A percentile compares a stretch with the other conserved stretches of the same genome.
Evolutionary conservation across 2,797 vertebrate genomes (phyloP).

Genomic region (Bovichtus variegatus): DNA sequence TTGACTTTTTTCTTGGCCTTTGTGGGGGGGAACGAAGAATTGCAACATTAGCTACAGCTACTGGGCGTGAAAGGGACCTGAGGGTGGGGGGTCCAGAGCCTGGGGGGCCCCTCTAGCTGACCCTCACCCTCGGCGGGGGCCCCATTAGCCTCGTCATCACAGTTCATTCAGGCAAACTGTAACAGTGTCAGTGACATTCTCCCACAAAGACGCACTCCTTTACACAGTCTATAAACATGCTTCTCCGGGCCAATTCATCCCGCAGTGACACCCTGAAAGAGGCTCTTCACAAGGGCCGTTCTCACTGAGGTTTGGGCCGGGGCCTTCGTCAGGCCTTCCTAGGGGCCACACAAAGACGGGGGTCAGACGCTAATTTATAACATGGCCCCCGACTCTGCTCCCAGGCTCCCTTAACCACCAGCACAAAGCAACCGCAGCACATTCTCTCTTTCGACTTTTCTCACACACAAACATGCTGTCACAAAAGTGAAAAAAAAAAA

Average conservation of each 20-base stretch:
- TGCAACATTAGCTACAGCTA: conserved; percentile 93
- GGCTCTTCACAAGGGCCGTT: conserved; percentile 79
- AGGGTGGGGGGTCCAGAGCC: conserved; percentile 89
- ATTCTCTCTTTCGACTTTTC: conserved; percentile 37
- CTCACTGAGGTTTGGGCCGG: conserved; percentile 75
- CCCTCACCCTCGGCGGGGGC: conserved; percentile 78
- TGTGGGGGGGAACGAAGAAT: conserved; percentile 84
- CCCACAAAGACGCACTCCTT: conserved; percentile 94
- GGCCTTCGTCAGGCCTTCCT: conserved; percentile 75
- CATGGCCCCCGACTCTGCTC: conserved; percentile 78
- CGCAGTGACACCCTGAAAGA: conserved; percentile 86
- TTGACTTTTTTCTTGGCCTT: conserved; percentile 90
- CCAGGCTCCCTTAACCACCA: conserved; percentile 78
- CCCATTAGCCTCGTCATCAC: conserved; percentile 90
- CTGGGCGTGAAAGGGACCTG: conserved; percentile 89
- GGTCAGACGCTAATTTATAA: conserved; percentile 89
- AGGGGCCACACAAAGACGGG: conserved; percentile 83
- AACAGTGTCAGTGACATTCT: conserved; percentile 92
- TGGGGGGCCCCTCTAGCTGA: conserved; percentile 56
- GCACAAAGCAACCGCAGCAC: conserved; percentile 63
- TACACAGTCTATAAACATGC: conserved; percentile 96
- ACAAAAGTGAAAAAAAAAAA: conserved; percentile 4
- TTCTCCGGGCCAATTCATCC: conserved; percentile 89
- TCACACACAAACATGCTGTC: conserved; percentile 8
- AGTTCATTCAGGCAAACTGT: conserved; percentile 92